A percentile compares a stretch with the other conserved stretches of the same genome.
Conservation (phyloP, 2,797 vertebrate species). For the Myotis findleyi region DNA sequence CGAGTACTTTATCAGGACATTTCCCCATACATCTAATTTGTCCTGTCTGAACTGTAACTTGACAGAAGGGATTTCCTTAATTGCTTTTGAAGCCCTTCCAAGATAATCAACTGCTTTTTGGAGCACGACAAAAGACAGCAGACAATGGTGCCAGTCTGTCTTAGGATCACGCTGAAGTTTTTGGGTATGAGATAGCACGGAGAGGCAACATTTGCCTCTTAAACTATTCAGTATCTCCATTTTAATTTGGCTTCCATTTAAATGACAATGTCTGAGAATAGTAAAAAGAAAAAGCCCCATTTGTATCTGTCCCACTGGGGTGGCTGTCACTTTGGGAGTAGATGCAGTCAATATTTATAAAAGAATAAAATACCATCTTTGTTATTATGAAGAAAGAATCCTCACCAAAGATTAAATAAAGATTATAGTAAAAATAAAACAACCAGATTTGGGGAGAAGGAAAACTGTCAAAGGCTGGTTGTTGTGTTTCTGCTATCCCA, state of each 20-base stretch:
- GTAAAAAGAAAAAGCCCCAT: background rate
- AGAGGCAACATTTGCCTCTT: conserved; percentile 14
- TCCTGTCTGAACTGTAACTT: conserved; percentile 81
- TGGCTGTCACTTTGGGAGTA: background rate
- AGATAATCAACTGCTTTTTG: conserved; percentile 79
- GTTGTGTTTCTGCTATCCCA: background rate
- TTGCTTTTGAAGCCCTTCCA: conserved; percentile 81
- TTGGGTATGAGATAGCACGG: conserved; percentile 16
- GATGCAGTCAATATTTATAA: conserved; percentile 16
- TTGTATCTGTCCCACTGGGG: background rate
- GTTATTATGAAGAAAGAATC: conserved; percentile 32
- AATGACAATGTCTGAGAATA: background rate
- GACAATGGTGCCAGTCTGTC: conserved; percentile 66
- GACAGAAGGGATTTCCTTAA: conserved; percentile 79
- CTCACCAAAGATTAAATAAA: conserved; percentile 33
- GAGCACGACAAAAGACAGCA: conserved; percentile 75
- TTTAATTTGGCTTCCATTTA: conserved; percentile 57
- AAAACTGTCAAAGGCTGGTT: background rate
- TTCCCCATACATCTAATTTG: conserved; percentile 78
- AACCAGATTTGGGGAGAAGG: background rate
- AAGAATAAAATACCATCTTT: conserved; percentile 35
- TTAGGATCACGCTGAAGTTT: conserved; percentile 15
- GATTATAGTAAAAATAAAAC: conserved; percentile 14
- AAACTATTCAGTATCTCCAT: background rate
- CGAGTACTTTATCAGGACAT: conserved; percentile 76